A percentile compares a stretch with the other conserved stretches of the same genome.
These are phyloP conservation scores for Leucania comma DNA, from an alignment of 2,888 invertebrate species.

Conservation along the genomic window DNA sequence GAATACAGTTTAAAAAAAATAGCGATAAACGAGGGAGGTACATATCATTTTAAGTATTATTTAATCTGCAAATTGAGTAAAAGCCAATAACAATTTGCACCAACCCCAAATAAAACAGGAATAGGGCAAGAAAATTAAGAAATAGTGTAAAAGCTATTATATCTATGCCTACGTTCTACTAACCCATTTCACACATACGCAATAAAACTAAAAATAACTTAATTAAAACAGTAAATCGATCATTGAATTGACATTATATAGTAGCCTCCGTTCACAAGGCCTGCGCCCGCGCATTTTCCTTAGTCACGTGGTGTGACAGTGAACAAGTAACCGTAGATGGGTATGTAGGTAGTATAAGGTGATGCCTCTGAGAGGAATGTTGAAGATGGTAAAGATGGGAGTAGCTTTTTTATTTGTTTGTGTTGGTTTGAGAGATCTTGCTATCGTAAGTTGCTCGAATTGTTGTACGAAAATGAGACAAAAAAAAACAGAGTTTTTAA, in stretches of 20 bases:
- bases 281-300: slow-evolving; percentile 50
- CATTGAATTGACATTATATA: slow-evolving; percentile 45
- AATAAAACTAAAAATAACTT: slow-evolving; percentile 4
- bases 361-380: slow-evolving; percentile 49
- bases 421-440: neutral
- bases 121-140: no score
- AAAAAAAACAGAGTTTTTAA: no score
- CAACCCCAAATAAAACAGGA: no score
- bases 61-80: no score
- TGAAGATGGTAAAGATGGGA: neutral
- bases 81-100: no score
- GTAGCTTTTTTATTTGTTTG: neutral
- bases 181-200: neutral
- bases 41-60: no score
- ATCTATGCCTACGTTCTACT: neutral
- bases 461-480: neutral
- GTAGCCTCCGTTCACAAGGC: slow-evolving; percentile 33
- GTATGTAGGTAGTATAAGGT: slow-evolving; percentile 32
- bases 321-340: slow-evolving; percentile 30
- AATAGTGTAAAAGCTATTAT: neutral
- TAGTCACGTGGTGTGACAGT: slow-evolving; percentile 30
- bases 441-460: neutral
- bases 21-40: no score
- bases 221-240: slow-evolving; percentile 21
- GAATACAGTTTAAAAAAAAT: no score